Conservation (phyloP, 2,888 invertebrate species). For the Celastrina argiolus region DNA sequence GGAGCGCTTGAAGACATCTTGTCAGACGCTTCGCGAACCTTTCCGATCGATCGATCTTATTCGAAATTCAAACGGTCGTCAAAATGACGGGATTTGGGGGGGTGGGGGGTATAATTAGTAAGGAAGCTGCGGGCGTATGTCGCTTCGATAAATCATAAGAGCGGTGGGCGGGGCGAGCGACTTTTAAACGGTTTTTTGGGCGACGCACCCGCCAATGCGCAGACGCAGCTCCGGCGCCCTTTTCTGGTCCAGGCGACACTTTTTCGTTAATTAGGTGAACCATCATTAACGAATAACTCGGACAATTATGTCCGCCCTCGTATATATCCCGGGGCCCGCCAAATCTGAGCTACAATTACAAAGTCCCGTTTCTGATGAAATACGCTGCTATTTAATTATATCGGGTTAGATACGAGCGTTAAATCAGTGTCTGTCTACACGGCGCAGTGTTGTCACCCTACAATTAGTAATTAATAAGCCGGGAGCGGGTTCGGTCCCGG, state of each 20-base stretch:
- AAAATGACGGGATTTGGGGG: constrained; percentile 35
- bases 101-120: constrained; percentile 63
- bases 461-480: constrained; percentile 68
- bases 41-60: neutral
- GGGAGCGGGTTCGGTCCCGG: constrained; percentile 48
- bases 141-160: constrained; percentile 75
- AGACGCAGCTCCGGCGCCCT: constrained; percentile 63
- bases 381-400: neutral
- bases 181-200: constrained; percentile 77
- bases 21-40: neutral
- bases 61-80: constrained; percentile 1
- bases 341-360: neutral
- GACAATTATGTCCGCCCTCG: constrained; percentile 43
- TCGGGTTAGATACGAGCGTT: neutral
- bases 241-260: constrained; percentile 70
- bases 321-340: neutral
- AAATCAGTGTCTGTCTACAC: neutral
- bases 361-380: neutral
- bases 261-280: constrained; percentile 73
- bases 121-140: constrained; percentile 71
- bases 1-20: neutral
- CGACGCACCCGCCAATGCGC: constrained; percentile 66
- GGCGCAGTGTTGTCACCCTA: constrained; percentile 57
- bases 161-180: constrained; percentile 73
- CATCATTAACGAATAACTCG: constrained; percentile 65